Base-by-base conservation (phyloP, 1,140 invertebrate species). In the Druon quercuslanigerum region DNA sequence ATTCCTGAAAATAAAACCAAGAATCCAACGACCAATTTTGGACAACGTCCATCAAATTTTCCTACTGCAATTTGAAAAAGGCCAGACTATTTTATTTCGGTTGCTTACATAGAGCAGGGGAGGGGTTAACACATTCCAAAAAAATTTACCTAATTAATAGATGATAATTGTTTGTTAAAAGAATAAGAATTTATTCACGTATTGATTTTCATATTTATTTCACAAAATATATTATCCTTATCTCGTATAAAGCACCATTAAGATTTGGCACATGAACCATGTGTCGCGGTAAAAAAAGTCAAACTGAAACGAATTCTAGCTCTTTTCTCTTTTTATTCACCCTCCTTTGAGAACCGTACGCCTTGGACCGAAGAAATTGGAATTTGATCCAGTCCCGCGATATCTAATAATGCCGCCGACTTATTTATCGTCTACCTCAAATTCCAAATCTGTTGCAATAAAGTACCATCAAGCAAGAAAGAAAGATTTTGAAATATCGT, bases 371-470 rank as follows among this genome's bases (percentile, higher is more conserved):
- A 17, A 50, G 82, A 81, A 86, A 86, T 86, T 86, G 84, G 82
- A 83, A 86, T 84, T 79, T 83, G 82, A 83, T 83, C 84, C 78
- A 80, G 51, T 56, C 19, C 72, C 82, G 71, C 74, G 83, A 85
- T 85, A 85, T 85, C 82, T 83, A 86, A 85, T 83, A 85, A 85
- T 77, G 71, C 72, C 60, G 70, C 51, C 74, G 74, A 79, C 80
- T 83, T 87, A 85, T 85, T 86, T 87, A 86, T 85, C 80, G 82
- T 75, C 75, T 33, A 79, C 72, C 78, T 78, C 77, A 84, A 85
- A 82, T 82, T 83, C 74, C 57, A 54, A 72, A 66, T 66, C 60
- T 66, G 33, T 33, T 66, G 60, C 60, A 66, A 46, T 66, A 66
- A 66, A 66, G 60, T 66, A 66, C 33, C 60, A 66, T 66, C 33